Base-by-base conservation (phyloP, 2,797 vertebrate genomes). In the Rhincodon typus region DNA sequence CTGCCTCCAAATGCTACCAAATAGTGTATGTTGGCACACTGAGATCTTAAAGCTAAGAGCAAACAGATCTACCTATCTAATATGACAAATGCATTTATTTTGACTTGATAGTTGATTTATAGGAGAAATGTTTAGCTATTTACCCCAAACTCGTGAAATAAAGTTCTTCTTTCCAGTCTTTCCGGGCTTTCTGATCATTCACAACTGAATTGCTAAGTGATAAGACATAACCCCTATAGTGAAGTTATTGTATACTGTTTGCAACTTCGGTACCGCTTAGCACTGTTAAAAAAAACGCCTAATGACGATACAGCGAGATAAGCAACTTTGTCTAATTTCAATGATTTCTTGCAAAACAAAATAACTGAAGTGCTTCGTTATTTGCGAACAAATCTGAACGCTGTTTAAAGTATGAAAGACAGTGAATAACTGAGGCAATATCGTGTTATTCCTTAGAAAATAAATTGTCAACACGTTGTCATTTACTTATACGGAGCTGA, bases 31-130 rank as follows among this genome's bases (percentile, higher is more conserved):
- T 42, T 69, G 69, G 66, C 66, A 38, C 90, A 42, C 62, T 38
- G 19, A 67, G 90, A 67, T 93, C 90, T 93, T 69, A 93, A 62
- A 69, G n/a, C 90, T 69, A 7, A 21, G n/a, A 25, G n/a, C 38
- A 69, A 93, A 93, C 90, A 93, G 90, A 93, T 67, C 90, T 23
- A 42, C 90, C 90, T 69, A 69, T 66, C 66, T 93, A 93, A 93
- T 38, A 93, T 38, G 19, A 93, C 90, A 67, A 93, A 62, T 69
- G 19, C 69, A 93, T 66, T 23, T 93, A 19, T 93, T 84, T 42
- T 93, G n/a, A n/a, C 19, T 21, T 10, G 90, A 23, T 17, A 30
- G 17, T 21, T 77, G 70, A 95, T 95, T 95, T 95, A 25, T 27
- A 50, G 74, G 42, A 77, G 12, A 57, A 57, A 6, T 53, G 94